These are phyloP conservation scores for Sinopyrophorus schimmeli DNA, from an alignment of 2,888 invertebrate species.

Conservation along the genomic window DNA sequence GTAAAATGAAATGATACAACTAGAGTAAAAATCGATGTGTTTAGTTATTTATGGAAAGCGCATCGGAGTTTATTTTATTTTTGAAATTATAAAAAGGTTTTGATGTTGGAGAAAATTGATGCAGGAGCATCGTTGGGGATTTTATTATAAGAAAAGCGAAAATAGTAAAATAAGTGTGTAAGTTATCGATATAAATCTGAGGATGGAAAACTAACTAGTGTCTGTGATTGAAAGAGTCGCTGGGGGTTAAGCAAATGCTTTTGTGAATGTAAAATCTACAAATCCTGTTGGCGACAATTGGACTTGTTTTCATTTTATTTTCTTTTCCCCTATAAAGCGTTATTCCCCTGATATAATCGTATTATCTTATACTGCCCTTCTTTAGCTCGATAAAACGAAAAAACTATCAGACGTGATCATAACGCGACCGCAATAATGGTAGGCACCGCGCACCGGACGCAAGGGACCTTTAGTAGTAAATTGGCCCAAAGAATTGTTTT, in stretches of 20 bases:
- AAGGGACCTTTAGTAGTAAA: slow-evolving; percentile 44
- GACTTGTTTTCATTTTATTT: slow-evolving; percentile 54
- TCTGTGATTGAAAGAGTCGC: slow-evolving; percentile 51
- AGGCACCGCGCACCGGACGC: slow-evolving; percentile 32
- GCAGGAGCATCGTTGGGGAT: too few relatives aligned
- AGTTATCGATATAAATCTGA: slow-evolving; percentile 28
- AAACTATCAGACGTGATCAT: slow-evolving; percentile 37
- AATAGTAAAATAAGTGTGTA: slow-evolving; percentile 14
- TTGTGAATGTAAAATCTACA: slow-evolving; percentile 45
- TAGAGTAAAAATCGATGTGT: too few relatives aligned
- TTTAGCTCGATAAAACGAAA: slow-evolving; percentile 47
- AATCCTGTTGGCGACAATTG: slow-evolving; percentile 49
- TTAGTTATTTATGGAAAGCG: too few relatives aligned
- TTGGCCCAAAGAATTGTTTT: slow-evolving; percentile 51
- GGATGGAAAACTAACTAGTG: slow-evolving; percentile 26
- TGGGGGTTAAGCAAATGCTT: slow-evolving; percentile 45
- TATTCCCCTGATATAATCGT: slow-evolving; percentile 51
- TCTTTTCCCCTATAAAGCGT: slow-evolving; percentile 50
- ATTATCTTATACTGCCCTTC: slow-evolving; percentile 50
- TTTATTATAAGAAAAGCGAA: too few relatives aligned
- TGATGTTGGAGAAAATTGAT: too few relatives aligned
- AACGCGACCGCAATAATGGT: slow-evolving; percentile 34
- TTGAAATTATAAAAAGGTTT: too few relatives aligned
- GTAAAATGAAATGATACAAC: too few relatives aligned
- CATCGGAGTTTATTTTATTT: too few relatives aligned